Base-by-base conservation (phyloP, 2,797 vertebrate genomes). In the Etheostoma perlongum region DNA sequence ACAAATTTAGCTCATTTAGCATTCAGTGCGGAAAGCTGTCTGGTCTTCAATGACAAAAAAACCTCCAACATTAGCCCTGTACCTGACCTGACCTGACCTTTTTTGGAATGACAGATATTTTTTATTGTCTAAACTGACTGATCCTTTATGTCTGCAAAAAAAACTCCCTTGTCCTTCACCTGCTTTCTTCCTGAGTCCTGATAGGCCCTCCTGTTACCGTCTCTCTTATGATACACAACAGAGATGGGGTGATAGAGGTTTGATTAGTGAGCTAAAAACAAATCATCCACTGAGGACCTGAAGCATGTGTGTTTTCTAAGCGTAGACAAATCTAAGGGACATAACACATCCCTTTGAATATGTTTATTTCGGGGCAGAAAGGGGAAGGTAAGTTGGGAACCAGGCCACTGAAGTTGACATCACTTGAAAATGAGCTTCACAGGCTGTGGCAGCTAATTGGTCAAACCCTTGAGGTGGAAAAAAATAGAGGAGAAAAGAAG, bases 1-100 rank as follows among this genome's bases (percentile, higher is more conserved):
- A 68, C 21, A 72, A 54, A 72, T 82, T 47, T 58, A 67, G 74
- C 66, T 79, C 67, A 46, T 79, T 85, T 63, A 82, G 44, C 40
- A 81, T 46, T 27, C 2, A 4, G 63, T 36, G 10, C 30, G 36
- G 10, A 40, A 74, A 74, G 23, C 67, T 67, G 33, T 73, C 71
- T 61, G 3, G 12, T 59, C 55, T 74, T 61, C n/a, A 59, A 10
- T 63, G 61, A 63, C 33, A 81, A 53, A 64, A 59, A 55, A 44
- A 1, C 0, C 30, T 65, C 46, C 59, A 71, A 67, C 67, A 55
- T 44, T 52, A 62, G 64, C 16, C 2, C 42, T 62, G 53, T 13
- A 66, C 61, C 70, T 63, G 46, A 77, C 30, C 16, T 15, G 12
- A 52, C 7, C 67, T 62, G 36, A 40, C 42, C 42, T 12, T 54